Percentiles rank a stretch among this genome's conserved stretches.
These are phyloP conservation scores for Tenebrio molitor DNA, from an alignment of 1,140 invertebrate species.

Conservation along the genomic window DNA sequence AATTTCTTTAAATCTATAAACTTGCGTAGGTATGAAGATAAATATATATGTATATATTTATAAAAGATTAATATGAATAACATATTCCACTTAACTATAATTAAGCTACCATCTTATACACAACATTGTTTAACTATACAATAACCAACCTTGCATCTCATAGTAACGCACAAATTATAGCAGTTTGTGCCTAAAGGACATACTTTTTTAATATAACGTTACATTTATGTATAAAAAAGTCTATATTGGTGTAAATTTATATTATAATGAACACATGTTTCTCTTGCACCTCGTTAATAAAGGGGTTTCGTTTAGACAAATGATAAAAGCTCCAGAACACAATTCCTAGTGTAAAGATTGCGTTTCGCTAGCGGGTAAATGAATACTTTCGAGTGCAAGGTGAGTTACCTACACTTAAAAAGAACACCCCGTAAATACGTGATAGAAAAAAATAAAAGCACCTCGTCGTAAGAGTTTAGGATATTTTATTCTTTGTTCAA, in stretches of 20 bases:
- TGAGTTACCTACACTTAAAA: conserved; percentile 44
- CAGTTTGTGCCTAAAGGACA: conserved; percentile 36
- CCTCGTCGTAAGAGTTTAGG: conserved; percentile 14
- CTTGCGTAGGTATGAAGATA: conserved; percentile 17
- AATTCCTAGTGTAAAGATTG: background rate
- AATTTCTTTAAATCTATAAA: conserved; percentile 21
- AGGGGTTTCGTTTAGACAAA: conserved; percentile 41
- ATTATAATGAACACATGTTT: conserved; percentile 50
- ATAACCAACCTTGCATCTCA: conserved; percentile 50
- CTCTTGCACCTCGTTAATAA: conserved; percentile 38
- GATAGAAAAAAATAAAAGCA: conserved; percentile 30
- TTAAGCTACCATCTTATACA: conserved; percentile 28
- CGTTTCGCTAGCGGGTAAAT: too few species aligned
- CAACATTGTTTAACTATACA: conserved; percentile 32
- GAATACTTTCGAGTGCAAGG: conserved; percentile 49
- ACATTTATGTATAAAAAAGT: conserved; percentile 43
- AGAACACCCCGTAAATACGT: conserved; percentile 33
- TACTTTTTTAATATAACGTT: conserved; percentile 25
- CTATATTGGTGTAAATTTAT: conserved; percentile 48
- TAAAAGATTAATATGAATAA: conserved; percentile 41
- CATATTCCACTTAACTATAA: conserved; percentile 39
- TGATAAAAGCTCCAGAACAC: background rate
- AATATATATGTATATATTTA: conserved; percentile 23
- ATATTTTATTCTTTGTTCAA: conserved; percentile 33
- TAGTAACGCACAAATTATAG: conserved; percentile 27